These are phyloP conservation scores for Tachysurus fulvidraco DNA, from an alignment of 2,113 vertebrate genomes.

Conservation along the genomic window DNA sequence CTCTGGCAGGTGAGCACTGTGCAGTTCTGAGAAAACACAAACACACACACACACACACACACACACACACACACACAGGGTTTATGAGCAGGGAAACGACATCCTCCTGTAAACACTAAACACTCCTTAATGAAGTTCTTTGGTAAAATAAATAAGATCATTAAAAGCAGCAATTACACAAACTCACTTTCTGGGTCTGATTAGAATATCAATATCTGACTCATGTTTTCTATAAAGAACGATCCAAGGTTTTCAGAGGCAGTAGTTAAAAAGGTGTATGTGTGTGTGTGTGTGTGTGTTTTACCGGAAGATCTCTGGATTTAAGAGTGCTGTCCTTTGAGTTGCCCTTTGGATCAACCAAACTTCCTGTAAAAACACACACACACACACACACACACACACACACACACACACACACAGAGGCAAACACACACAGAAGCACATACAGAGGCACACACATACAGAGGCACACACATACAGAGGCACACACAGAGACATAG, in stretches of 20 bases:
- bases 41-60: no score
- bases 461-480: background rate
- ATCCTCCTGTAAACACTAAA: background rate
- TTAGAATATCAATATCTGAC: slow-evolving; percentile 7
- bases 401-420: no score
- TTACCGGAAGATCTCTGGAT: slow-evolving; percentile 39
- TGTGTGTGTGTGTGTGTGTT: slow-evolving; percentile 7
- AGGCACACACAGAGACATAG: no score
- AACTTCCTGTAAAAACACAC: slow-evolving; percentile 32
- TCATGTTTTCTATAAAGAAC: no score
- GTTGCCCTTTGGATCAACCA: background rate
- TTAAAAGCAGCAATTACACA: background rate
- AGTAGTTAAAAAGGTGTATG: background rate
- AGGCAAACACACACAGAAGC: background rate
- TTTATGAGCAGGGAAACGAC: background rate
- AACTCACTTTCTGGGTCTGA: background rate
- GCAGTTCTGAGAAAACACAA: slow-evolving; percentile 70
- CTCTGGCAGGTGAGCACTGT: slow-evolving; percentile 58
- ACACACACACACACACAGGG: background rate
- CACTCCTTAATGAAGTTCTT: background rate
- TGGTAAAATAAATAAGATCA: background rate
- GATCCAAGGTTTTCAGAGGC: background rate
- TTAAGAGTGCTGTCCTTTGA: background rate
- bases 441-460: background rate
- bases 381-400: background rate